Conservation (phyloP, 2,797 vertebrate species). For the Gymnothorax javanicus region DNA sequence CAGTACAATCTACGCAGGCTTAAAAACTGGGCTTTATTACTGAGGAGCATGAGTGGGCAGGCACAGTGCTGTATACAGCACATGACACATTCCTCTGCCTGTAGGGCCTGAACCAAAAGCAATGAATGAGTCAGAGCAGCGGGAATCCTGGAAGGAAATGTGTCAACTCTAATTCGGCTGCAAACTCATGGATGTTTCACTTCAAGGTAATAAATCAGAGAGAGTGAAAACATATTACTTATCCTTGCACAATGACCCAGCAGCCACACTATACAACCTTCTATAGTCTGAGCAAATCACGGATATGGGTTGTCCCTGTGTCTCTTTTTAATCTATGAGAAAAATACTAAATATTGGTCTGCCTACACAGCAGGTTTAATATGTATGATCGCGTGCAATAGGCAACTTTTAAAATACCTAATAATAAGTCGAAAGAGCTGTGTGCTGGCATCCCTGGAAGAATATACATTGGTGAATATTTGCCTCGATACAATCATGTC, state of each 20-base stretch:
- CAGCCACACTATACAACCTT: constrained; percentile 50
- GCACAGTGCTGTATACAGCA: not conserved
- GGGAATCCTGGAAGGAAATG: constrained; percentile 65
- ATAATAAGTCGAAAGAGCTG: not conserved
- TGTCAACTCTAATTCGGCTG: constrained; percentile 66
- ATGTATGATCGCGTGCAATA: not conserved
- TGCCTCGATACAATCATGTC: not conserved
- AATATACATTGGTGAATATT: not conserved
- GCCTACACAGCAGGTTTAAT: not conserved
- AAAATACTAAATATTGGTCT: not conserved
- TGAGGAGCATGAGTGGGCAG: constrained; percentile 8
- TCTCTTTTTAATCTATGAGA: not conserved
- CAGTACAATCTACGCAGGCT: not conserved
- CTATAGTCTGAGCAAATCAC: not conserved
- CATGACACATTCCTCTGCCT: not conserved
- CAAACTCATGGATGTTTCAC: constrained; percentile 62
- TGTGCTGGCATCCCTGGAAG: not conserved
- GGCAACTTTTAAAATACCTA: not conserved
- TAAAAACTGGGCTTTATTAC: not conserved
- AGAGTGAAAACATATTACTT: constrained; percentile 49
- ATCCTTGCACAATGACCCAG: constrained; percentile 50
- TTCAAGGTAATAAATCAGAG: constrained; percentile 55
- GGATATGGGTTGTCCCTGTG: not conserved
- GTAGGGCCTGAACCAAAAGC: constrained; percentile 9
- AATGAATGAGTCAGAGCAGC: constrained; percentile 53